These are phyloP conservation scores for Malaclemys terrapin DNA, from an alignment of 2,113 vertebrate genomes.

Conservation along the genomic window DNA sequence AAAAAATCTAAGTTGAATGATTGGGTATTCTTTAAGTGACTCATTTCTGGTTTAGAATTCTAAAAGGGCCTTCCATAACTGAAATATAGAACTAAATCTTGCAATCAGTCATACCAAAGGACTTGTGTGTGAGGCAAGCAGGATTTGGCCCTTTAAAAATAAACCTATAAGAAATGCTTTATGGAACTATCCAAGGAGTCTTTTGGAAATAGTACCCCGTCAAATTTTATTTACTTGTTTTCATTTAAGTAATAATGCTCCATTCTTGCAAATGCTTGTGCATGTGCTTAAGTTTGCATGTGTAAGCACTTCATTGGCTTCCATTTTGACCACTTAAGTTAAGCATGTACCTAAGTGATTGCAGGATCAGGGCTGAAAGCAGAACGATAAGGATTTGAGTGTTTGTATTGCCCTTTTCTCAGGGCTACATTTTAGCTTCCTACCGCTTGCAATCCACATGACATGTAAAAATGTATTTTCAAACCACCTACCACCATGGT, in stretches of 20 bases:
- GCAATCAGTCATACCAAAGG: background rate
- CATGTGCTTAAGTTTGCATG: background rate
- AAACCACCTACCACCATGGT: background rate
- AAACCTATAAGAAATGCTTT: background rate
- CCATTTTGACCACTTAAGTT: background rate
- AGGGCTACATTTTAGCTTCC: background rate
- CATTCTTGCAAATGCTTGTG: background rate
- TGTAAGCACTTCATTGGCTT: background rate
- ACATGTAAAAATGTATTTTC: background rate
- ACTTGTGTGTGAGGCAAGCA: background rate
- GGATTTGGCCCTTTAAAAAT: constrained; percentile 8
- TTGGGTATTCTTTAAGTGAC: background rate
- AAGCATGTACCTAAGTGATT: background rate
- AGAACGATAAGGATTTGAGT: background rate
- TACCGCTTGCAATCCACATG: background rate
- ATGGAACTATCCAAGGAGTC: background rate
- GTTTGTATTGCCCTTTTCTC: background rate
- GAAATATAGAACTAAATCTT: background rate
- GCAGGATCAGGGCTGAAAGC: background rate
- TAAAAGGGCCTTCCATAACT: background rate
- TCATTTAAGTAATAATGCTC: background rate
- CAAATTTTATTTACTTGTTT: background rate
- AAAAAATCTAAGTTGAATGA: background rate
- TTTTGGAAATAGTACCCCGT: background rate
- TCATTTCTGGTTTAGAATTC: background rate